Base-by-base conservation (phyloP, 1,140 invertebrate species). In the Scaptomyza hsui region DNA sequence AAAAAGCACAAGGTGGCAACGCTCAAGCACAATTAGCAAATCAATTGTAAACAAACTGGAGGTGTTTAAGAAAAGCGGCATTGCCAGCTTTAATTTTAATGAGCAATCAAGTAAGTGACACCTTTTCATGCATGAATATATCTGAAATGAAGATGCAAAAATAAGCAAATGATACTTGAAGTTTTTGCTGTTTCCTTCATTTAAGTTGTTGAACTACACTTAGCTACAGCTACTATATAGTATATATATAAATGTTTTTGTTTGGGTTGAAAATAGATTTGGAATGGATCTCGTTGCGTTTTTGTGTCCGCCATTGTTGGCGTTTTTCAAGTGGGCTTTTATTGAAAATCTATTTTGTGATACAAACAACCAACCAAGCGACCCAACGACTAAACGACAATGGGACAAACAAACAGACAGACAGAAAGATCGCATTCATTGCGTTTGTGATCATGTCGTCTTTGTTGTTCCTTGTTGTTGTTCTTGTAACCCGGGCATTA, bases 321-420 rank as follows among this genome's bases (percentile, higher is more conserved):
- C 72, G 63, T 65, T 49, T 64, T 70, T 86, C 77, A 81, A 85
- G 80, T 86, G 77, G 81, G 60, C 70, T 81, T 79, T 86, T 81
- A 86, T 86, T 88, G 81, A 81, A 86, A 86, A 86, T 86, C 81
- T 86, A 86, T 86, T 86, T 86, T 86, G 77, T 78, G 82, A 77
- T 60, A 16, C 47, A 52, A 62, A 59, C 45, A 35, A 37, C 12
- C 48, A 32, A 32, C 29, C 16, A 16, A 51, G 13, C 24, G 13
- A 49, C 24, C 15, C 2, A 35, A n/a, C 32, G 32, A 10, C 29
- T 9, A 9, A 9, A 9, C 61, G 61, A 75, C 60, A 41, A 55
- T 29, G 26, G 26, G 26, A 29, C n/a, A n/a, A n/a, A 47, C 15
- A n/a, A 35, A 4, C 12, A 29, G 15, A 3, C 7, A 19, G 13